Evolutionary conservation across 2,888 invertebrate genomes (phyloP), one percentile per base, ranked within the genome.

Genomic region (Apodemia hepburni): DNA sequence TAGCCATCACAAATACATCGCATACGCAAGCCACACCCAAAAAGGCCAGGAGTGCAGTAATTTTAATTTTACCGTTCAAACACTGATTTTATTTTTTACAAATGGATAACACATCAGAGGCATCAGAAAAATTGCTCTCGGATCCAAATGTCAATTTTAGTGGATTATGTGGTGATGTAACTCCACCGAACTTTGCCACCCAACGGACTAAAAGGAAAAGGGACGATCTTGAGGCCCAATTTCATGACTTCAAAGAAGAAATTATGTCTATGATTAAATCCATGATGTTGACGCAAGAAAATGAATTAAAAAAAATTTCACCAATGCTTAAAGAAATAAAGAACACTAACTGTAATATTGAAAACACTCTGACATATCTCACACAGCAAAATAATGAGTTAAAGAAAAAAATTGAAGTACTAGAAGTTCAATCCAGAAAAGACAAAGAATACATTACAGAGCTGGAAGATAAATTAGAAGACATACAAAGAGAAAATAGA

Each of bases 391-490:
- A 49, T 6, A 17, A 18, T 18, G 51, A 54, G 7, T 27, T 27
- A 15, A 54, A 22, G 12, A 59, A 59, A n/a, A 63, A 66, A 45
- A 15, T 18, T 0, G 18, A 61, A 2, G 15, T 15, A 0, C 4
- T 59, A 12, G 59, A 59, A 59, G 2, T 22, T 0, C 59, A 59
- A 18, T 5, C 17, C 0, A 59, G 11, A 38, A 64, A 68, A 42
- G 66, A 69, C n/a, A 63, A 45, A 22, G 59, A 64, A 22, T 64
- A 67, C 38, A 69, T 69, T 3, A 42, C 42, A 9, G 0, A 65
- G 0, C 11, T 70, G 4, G 68, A 69, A 49, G 58, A 64, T 33
- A 69, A 63, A 51, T 51, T 70, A 2, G 68, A 67, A 29, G 68
- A 70, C 12, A 6, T 68, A 9, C 69, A 68, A 22, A 58, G 62